phyloP scores from a whole-genome alignment of 2,888 invertebrate genomes.

The Torymus texanus region DNA sequence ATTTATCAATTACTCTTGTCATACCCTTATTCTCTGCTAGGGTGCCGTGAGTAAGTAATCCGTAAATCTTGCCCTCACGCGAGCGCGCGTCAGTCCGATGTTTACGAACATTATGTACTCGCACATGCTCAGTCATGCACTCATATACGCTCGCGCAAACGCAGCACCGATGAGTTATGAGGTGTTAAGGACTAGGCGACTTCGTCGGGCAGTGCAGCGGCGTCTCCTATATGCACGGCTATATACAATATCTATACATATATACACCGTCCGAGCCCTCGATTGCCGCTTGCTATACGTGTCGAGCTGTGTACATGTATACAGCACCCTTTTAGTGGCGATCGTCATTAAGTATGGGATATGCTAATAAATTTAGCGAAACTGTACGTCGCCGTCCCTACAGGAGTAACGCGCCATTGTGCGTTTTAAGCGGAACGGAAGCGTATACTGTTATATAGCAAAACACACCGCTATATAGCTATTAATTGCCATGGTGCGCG shows the following conservation, averaged over 20 bases:
- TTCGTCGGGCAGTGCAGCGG: slow-evolving; percentile 59
- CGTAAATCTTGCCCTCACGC: slow-evolving; percentile 36
- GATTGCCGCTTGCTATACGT: too few relatives aligned
- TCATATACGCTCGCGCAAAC: slow-evolving; percentile 32
- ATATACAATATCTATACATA: slow-evolving; percentile 27
- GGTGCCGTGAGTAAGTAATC: slow-evolving; percentile 7
- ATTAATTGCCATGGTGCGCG: too few relatives aligned
- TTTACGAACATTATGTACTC: slow-evolving; percentile 43
- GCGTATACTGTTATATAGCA: too few relatives aligned
- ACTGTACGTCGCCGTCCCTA: slow-evolving; percentile 10
- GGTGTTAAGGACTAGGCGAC: slow-evolving; percentile 68
- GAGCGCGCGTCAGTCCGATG: slow-evolving; percentile 29
- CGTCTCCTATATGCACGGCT: slow-evolving; percentile 52
- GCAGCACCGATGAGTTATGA: slow-evolving; percentile 67
- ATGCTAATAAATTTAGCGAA: slow-evolving; percentile 46
- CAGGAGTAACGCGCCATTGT: background rate
- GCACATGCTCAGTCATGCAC: slow-evolving; percentile 16
- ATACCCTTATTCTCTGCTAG: background rate
- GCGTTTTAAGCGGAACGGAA: too few relatives aligned
- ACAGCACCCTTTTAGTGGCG: slow-evolving; percentile 34
- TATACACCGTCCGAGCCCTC: slow-evolving; percentile 54
- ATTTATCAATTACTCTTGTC: slow-evolving; percentile 3
- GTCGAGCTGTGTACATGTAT: too few relatives aligned
- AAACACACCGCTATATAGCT: too few relatives aligned
- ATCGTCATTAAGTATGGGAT: slow-evolving; percentile 37